Evolutionary conservation across 2,113 vertebrate genomes (phyloP), one percentile per base, ranked within the genome.

Genomic region (Rhipidura dahli): DNA sequence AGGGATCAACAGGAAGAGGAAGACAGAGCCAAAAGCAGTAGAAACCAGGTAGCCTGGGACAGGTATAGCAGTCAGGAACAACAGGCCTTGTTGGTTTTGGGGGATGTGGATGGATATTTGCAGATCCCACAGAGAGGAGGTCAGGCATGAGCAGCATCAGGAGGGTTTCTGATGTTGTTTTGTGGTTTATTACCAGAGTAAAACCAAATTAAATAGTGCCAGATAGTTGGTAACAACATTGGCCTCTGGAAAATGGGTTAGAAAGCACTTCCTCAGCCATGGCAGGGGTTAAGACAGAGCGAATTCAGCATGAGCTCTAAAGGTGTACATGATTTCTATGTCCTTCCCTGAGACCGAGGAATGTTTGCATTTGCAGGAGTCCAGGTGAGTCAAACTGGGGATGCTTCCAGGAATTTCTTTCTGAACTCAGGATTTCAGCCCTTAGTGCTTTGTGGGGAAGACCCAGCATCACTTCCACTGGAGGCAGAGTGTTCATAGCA

Each of bases 281-380:
- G 51, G 21, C 11, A 57, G 60, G 20, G 31, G 11, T 28, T n/a
- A 24, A 61, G 27, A 47, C 10, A 26, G 28, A 28, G 28, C 11
- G 15, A 59, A 57, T 40, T 60, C 65, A 66, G 45, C 50, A 44
- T 2, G 13, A 82, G 16, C 35, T 79, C 39, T 54, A 16, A 23
- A 35, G 15, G 22, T 5, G 15, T 16, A 2, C 1, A 0, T 31
- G 28, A 56, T 68, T 80, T 71, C 42, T 22, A 0, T 22, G 42
- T 30, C 44, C 30, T 66, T 51, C 31, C 20, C 49, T 33, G 31
- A 45, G 51, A 15, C 28, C 24, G 68, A 75, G 31, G 19, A 53
- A 42, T 24, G 17, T 60, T 78, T n/a, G 42, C 12, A 22, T 39
- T 53, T 73, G 45, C 45, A 57, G 35, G 28, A 73, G 33, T 30